A percentile compares a stretch with the other conserved stretches of the same genome.
These are phyloP conservation scores for Antechinus flavipes DNA, from an alignment of 2,113 vertebrate genomes.

Conservation along the genomic window DNA sequence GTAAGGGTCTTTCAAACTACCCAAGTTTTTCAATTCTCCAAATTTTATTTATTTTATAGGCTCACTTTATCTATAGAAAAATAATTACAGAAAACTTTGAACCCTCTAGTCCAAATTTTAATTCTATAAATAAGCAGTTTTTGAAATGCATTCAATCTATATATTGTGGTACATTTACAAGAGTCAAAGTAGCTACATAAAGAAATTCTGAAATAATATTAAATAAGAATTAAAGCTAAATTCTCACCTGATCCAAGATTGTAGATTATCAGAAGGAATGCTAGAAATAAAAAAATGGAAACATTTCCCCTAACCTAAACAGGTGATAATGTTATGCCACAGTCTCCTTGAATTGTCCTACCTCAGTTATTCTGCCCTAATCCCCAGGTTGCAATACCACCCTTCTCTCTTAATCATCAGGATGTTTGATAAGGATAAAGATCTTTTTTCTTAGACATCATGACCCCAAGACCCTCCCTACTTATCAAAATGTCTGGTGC, in stretches of 20 bases:
- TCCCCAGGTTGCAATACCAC: no score
- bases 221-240: slow-evolving; percentile 44
- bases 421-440: no score
- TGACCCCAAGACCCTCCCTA: no score
- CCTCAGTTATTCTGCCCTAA: no score
- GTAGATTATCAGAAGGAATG: not conserved
- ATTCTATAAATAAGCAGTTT: not conserved
- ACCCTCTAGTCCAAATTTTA: not conserved
- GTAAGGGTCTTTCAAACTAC: no score
- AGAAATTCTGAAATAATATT: slow-evolving; percentile 1
- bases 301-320: not conserved
- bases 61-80: not conserved
- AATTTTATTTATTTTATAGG: not conserved
- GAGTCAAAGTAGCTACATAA: not conserved
- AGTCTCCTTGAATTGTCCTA: no score
- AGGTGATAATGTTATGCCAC: not conserved
- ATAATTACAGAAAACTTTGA: not conserved
- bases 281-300: not conserved
- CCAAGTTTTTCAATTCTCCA: not conserved
- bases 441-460: no score
- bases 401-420: no score
- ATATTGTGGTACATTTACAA: not conserved
- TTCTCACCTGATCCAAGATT: not conserved
- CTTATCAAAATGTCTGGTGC: no score
- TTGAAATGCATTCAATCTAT: not conserved